Base-by-base conservation (phyloP, 2,113 vertebrate genomes). In the Colistium nudipinnis region DNA sequence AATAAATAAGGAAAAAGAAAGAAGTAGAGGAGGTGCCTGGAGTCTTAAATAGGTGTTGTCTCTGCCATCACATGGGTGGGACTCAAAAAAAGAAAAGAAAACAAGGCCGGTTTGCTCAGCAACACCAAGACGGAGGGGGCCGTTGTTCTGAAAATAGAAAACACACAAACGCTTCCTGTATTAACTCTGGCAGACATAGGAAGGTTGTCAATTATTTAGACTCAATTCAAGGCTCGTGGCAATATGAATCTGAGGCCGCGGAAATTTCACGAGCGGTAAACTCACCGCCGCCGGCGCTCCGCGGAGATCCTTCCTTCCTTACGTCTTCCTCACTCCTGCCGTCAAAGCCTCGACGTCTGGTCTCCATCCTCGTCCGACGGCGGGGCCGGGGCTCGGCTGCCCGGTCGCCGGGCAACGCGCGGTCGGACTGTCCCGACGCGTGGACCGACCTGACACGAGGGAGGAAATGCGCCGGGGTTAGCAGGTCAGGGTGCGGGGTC, bases 361-460 rank as follows among this genome's bases (percentile, higher is more conserved):
- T 64, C 73, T 52, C 22, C 38, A 10, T 70, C 47, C 41, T 61
- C 57, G 27, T 75, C 77, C 62, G 38, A 73, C 45, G 66, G 78
- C 25, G 53, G n/a, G 67, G 54, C 54, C 31, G 35, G 54, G 22
- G 24, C 39, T 48, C 0, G 33, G 51, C 59, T 51, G 61, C 28
- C 17, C 28, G 6, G 53, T 48, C 12, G 0, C 56, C 36, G 39
- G 19, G 54, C 65, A 76, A 66, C 43, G 72, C 69, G 35, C 63
- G 45, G 53, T 49, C 61, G 27, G 28, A 61, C 45, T 72, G 47
- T 30, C 19, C 22, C 51, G 2, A 6, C 36, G 25, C 53, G 78
- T 75, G 71, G 68, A 48, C 84, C 81, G 67, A 30, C 48, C 41
- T 62, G 60, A 68, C 61, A 45, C 52, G 70, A 71, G 68, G 38